Percentiles rank a stretch among this genome's conserved stretches.
Conservation (phyloP, 2,113 vertebrate genomes). For the Ailuropoda melanoleuca region DNA sequence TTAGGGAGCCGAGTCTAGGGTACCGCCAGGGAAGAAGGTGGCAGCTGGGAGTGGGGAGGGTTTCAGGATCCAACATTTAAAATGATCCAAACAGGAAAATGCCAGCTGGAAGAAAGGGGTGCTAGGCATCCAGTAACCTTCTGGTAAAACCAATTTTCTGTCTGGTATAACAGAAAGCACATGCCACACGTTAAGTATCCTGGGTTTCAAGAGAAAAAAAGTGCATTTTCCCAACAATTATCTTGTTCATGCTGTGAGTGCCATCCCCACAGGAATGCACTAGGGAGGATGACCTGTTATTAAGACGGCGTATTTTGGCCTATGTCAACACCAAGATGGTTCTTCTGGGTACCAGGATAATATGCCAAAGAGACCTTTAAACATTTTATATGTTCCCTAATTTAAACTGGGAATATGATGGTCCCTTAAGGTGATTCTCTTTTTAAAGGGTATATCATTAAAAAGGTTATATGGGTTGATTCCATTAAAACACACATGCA, state of each 20-base stretch:
- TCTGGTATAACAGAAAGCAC: slow-evolving; percentile 71
- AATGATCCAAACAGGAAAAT: slow-evolving; percentile 70
- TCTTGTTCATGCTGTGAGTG: slow-evolving; percentile 48
- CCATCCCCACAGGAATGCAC: not conserved
- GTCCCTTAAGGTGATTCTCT: slow-evolving; percentile 82
- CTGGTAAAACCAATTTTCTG: slow-evolving; percentile 65
- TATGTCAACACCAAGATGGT: slow-evolving; percentile 75
- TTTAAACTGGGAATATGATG: slow-evolving; percentile 76
- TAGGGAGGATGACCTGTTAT: slow-evolving; percentile 51
- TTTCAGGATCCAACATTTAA: slow-evolving; percentile 70
- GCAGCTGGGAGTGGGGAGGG: slow-evolving; percentile 72
- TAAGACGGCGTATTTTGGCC: slow-evolving; percentile 58
- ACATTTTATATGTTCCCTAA: slow-evolving; percentile 72
- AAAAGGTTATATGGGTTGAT: slow-evolving; percentile 76
- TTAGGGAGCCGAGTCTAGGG: slow-evolving; percentile 69
- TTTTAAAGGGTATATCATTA: slow-evolving; percentile 82
- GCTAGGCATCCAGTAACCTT: slow-evolving; percentile 74
- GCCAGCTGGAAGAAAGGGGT: slow-evolving; percentile 70
- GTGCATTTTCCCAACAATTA: slow-evolving; percentile 53
- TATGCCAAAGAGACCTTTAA: slow-evolving; percentile 80
- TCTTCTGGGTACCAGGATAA: slow-evolving; percentile 78
- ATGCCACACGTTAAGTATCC: slow-evolving; percentile 46
- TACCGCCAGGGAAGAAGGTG: slow-evolving; percentile 68
- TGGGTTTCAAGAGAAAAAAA: slow-evolving; percentile 22
- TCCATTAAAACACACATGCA: slow-evolving; percentile 72